Percentiles rank a stretch among this genome's conserved stretches.
Evolutionary conservation across 2,113 vertebrate genomes (phyloP).

Genomic region (Alces alces): DNA sequence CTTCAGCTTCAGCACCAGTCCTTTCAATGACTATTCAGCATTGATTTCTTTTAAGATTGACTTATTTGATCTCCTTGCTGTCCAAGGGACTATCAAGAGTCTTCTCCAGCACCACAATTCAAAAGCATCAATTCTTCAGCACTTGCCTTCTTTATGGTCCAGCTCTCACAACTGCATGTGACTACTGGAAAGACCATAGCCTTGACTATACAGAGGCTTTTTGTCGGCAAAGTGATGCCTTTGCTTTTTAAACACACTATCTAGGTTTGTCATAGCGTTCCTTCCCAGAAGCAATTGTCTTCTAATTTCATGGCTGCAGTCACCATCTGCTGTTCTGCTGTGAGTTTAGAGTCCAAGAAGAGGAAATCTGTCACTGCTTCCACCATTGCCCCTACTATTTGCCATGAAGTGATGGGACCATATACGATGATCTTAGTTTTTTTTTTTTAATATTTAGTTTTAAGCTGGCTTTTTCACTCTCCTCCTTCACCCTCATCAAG

Average conservation of each 20-base stretch:
- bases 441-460: neutral
- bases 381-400: neutral
- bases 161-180: neutral
- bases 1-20: neutral
- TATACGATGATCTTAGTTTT: neutral
- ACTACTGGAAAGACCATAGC: neutral
- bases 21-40: neutral
- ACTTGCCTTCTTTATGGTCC: neutral
- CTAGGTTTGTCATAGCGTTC: neutral
- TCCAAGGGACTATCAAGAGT: neutral
- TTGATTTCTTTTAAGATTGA: neutral
- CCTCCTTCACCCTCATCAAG: neutral
- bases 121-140: neutral
- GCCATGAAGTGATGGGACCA: neutral
- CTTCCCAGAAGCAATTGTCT: neutral
- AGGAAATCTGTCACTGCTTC: neutral
- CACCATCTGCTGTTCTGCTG: neutral
- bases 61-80: neutral
- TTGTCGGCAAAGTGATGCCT: neutral
- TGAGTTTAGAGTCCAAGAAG: neutral
- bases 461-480: neutral
- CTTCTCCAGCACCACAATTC: neutral
- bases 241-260: neutral
- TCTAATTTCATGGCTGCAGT: neutral
- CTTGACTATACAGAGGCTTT: neutral